Evolutionary conservation across 2,888 invertebrate genomes (phyloP).

Genomic region (Cephonodes hylas): DNA sequence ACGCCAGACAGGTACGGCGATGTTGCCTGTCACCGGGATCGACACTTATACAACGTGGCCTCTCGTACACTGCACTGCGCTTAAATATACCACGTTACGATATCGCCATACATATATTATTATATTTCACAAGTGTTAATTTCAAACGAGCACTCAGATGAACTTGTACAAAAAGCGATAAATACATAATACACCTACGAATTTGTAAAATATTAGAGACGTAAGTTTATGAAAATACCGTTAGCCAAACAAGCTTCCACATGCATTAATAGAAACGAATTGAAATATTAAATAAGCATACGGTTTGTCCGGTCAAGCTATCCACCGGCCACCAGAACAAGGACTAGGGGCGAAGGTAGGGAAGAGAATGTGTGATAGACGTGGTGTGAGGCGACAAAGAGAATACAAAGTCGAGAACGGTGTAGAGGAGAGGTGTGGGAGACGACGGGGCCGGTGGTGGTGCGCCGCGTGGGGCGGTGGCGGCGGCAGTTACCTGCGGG

Average conservation of each 20-base stretch:
- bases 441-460: conserved; percentile 20
- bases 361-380: conserved; percentile 17
- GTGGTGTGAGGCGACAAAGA: conserved; percentile 1
- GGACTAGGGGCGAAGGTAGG: conserved; percentile 26
- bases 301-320: conserved; percentile 62
- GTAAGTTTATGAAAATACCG: conserved; percentile 19
- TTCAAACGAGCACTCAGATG: neutral
- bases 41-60: neutral
- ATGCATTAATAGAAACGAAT: conserved; percentile 59
- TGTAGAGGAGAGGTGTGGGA: neutral
- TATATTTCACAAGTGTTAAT: neutral
- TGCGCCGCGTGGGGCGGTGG: conserved; percentile 42
- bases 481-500: conserved; percentile 71
- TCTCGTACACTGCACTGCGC: neutral
- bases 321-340: conserved; percentile 68
- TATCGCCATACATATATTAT: neutral
- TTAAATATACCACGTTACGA: neutral
- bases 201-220: conserved; percentile 3
- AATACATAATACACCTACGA: conserved; percentile 10
- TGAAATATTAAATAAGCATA: conserved; percentile 67
- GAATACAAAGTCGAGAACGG: neutral
- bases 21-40: conserved; percentile 83
- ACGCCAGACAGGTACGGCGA: conserved; percentile 96
- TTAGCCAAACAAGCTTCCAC: conserved; percentile 66
- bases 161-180: conserved; percentile 11